Percentiles rank a stretch among this genome's conserved stretches.
These are phyloP conservation scores for Tribolium castaneum DNA, from an alignment of 1,140 invertebrate genomes.

Conservation along the genomic window DNA sequence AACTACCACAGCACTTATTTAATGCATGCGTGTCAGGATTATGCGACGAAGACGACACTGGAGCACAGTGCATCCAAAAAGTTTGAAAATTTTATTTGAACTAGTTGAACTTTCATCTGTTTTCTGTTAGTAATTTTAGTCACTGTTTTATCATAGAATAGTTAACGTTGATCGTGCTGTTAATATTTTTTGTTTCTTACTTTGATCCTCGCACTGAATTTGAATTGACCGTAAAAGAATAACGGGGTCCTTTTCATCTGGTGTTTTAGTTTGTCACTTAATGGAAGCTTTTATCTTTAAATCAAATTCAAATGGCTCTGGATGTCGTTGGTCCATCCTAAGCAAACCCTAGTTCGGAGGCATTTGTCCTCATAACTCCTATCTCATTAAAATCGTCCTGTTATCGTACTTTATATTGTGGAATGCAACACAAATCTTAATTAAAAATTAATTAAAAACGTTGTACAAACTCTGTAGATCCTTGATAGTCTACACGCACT, in stretches of 20 bases:
- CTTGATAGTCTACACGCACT: constrained; percentile 22
- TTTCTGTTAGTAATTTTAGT: too few relatives aligned
- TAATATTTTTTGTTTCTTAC: too few relatives aligned
- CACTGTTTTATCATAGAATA: too few relatives aligned
- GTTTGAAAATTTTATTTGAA: too few relatives aligned
- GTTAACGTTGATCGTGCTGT: too few relatives aligned
- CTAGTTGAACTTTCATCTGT: too few relatives aligned
- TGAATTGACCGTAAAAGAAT: too few relatives aligned
- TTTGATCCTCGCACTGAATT: too few relatives aligned
- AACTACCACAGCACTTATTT: not conserved
- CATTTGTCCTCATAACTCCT: not conserved
- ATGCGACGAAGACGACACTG: not conserved
- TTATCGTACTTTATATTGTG: constrained; percentile 8
- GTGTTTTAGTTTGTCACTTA: too few relatives aligned
- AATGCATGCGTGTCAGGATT: not conserved
- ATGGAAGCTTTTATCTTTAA: too few relatives aligned
- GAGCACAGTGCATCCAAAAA: not conserved
- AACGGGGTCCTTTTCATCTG: too few relatives aligned
- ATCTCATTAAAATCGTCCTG: constrained; percentile 10
- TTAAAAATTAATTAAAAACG: constrained; percentile 42
- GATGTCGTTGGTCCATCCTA: not conserved
- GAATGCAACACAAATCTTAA: constrained; percentile 23
- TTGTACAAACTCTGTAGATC: constrained; percentile 12
- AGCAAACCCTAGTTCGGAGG: not conserved
- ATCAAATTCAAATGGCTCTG: not conserved